Percentiles rank a stretch among this genome's conserved stretches.
These are phyloP conservation scores for Dendrocopos noguchii DNA, from an alignment of 2,113 vertebrate species.

Conservation along the genomic window DNA sequence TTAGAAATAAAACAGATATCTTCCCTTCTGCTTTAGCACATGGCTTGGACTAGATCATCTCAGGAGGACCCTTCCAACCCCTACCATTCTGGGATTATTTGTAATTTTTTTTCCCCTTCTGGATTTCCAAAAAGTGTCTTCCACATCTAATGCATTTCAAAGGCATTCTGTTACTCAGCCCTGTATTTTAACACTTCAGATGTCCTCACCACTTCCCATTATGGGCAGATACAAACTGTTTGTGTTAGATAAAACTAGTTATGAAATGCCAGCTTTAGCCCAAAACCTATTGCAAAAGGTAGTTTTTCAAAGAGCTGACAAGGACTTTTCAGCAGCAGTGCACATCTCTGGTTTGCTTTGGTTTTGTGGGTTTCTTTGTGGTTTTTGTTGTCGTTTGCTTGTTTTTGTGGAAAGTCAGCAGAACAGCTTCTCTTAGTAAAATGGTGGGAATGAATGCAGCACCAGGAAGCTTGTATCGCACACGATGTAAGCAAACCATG, in stretches of 20 bases:
- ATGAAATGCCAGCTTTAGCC: neutral
- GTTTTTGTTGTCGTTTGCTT: neutral
- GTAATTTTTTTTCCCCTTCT: neutral
- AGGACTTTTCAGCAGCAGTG: neutral
- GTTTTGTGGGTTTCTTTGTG: neutral
- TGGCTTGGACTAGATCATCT: too few relatives aligned
- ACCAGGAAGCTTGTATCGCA: neutral
- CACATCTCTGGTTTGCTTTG: neutral
- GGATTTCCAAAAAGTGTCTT: neutral
- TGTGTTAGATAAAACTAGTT: neutral
- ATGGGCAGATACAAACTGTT: neutral
- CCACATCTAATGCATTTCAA: neutral
- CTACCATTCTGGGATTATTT: too few relatives aligned
- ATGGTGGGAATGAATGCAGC: neutral
- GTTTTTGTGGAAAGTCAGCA: neutral
- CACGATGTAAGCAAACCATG: neutral
- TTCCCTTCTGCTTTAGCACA: neutral
- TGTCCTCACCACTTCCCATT: neutral
- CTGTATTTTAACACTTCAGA: neutral
- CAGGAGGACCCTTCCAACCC: too few relatives aligned
- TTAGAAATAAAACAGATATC: neutral
- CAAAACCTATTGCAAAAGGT: neutral
- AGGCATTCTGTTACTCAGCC: neutral
- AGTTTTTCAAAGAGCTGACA: neutral
- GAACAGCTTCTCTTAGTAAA: neutral